Conservation (phyloP, 2,797 vertebrate genomes). For the Chlorospingus semifuscus region DNA sequence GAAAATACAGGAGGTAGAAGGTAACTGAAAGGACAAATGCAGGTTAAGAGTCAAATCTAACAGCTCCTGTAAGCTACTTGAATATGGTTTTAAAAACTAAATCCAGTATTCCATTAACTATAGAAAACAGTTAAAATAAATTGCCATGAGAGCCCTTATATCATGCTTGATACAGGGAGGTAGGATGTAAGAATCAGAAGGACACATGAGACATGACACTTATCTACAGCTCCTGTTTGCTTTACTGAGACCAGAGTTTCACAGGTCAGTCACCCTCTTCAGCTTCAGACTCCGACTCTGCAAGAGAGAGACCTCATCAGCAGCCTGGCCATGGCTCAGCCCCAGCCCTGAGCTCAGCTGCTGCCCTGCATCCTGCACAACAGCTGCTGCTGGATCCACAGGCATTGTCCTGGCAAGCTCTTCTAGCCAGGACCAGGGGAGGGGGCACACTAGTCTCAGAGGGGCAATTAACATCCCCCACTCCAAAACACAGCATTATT, state of each 20-base stretch:
- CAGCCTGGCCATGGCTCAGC: background rate
- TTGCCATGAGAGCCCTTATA: slow-evolving; percentile 83
- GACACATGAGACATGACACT: slow-evolving; percentile 80
- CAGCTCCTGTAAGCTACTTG: slow-evolving; percentile 77
- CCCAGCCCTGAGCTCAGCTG: rapidly evolving
- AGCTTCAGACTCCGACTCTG: slow-evolving; percentile 95
- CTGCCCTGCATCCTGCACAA: background rate
- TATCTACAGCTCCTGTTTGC: slow-evolving; percentile 87
- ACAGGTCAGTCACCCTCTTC: slow-evolving; percentile 92
- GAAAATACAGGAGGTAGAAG: slow-evolving; percentile 90
- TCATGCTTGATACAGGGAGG: slow-evolving; percentile 88
- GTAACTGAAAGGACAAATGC: slow-evolving; percentile 80
- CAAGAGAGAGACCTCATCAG: background rate
- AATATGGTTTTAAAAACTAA: slow-evolving; percentile 79
- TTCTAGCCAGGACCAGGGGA: background rate
- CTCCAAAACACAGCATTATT: background rate
- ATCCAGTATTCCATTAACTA: slow-evolving; percentile 79
- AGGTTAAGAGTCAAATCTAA: slow-evolving; percentile 76
- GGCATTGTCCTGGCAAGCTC: background rate
- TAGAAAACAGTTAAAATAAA: slow-evolving; percentile 79
- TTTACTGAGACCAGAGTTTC: slow-evolving; percentile 76
- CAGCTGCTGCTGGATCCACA: rapidly evolving
- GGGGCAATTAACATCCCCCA: background rate
- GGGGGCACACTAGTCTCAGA: background rate
- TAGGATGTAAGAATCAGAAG: slow-evolving; percentile 84